Percentiles rank a stretch among this genome's conserved stretches.
These are phyloP conservation scores for Cryptocephalus moraei DNA, from an alignment of 2,888 invertebrate species.

Conservation along the genomic window DNA sequence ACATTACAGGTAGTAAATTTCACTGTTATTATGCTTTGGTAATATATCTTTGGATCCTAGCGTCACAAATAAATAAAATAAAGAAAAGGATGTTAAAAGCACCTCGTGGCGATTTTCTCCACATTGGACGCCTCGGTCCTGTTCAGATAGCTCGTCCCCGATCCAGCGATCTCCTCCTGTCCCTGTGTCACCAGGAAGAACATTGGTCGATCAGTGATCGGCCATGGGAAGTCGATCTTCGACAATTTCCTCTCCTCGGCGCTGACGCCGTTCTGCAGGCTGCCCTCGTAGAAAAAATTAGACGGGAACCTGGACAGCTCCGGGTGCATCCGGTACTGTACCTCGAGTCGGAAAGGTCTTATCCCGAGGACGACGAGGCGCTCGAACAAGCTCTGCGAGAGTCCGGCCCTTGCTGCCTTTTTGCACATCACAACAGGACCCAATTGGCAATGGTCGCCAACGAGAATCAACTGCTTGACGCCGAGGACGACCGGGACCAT, in stretches of 20 bases:
- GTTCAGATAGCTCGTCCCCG: slow-evolving; percentile 97
- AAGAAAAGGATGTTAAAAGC: slow-evolving; percentile 1
- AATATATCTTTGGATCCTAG: background rate
- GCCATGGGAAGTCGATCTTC: slow-evolving; percentile 97
- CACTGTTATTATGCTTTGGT: background rate
- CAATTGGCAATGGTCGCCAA: slow-evolving; percentile 98
- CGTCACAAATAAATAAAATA: background rate
- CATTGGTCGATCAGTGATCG: slow-evolving; percentile 92
- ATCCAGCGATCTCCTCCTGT: slow-evolving; percentile 97
- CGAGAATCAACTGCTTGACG: slow-evolving; percentile 91
- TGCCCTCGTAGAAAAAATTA: slow-evolving; percentile 98
- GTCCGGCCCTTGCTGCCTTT: slow-evolving; percentile 92
- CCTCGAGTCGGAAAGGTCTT: slow-evolving; percentile 91
- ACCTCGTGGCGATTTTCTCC: slow-evolving; percentile 85
- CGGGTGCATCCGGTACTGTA: slow-evolving; percentile 99
- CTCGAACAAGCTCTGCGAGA: slow-evolving; percentile 95
- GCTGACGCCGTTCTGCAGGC: slow-evolving; percentile 96
- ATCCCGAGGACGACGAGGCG: slow-evolving; percentile 94
- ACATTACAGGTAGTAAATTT: background rate
- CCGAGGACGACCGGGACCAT: slow-evolving; percentile 99
- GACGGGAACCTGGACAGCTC: slow-evolving; percentile 95
- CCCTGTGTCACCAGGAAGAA: slow-evolving; percentile 98
- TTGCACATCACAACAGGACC: slow-evolving; percentile 99
- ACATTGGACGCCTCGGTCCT: slow-evolving; percentile 98
- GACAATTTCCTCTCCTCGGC: slow-evolving; percentile 84